Conservation (phyloP, 2,113 vertebrate genomes). For the Mormyrus lacerda region DNA sequence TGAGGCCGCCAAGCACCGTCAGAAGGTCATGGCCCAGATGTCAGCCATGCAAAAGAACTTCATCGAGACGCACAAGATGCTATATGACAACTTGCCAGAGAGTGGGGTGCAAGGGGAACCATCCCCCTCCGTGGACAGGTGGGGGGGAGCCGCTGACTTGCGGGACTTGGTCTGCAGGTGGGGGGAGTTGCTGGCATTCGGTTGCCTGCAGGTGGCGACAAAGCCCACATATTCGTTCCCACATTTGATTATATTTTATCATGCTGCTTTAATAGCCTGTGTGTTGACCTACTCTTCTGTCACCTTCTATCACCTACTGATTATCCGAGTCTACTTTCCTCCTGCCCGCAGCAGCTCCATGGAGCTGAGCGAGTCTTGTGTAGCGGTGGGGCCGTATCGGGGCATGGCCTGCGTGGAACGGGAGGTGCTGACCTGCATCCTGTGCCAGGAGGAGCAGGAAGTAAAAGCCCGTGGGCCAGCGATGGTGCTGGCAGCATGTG, state of each 20-base stretch:
- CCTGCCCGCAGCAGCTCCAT: conserved; percentile 32
- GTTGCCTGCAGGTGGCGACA: not conserved
- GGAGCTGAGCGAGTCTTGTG: conserved; percentile 61
- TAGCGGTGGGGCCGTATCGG: conserved; percentile 80
- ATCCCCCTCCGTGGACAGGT: conserved; percentile 48
- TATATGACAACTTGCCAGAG: conserved; percentile 86
- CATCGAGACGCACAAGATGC: conserved; percentile 90
- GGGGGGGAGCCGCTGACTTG: conserved; percentile 10
- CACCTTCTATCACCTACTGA: not conserved
- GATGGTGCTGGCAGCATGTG: conserved; percentile 92
- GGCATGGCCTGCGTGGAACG: conserved; percentile 72
- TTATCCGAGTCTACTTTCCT: not conserved
- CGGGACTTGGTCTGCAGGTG: not conserved
- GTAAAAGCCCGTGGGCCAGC: conserved; percentile 74
- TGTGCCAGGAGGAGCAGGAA: conserved; percentile 97
- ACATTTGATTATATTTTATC: not conserved
- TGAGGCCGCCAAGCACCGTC: conserved; percentile 89
- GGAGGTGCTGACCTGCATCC: conserved; percentile 88
- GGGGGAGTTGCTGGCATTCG: not conserved
- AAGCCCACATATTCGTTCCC: not conserved
- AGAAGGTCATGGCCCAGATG: conserved; percentile 99
- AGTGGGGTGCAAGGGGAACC: conserved; percentile 50
- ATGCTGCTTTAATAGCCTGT: not conserved
- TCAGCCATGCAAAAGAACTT: conserved; percentile 96
- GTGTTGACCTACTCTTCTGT: not conserved